phyloP scores from a whole-genome alignment of 1,140 invertebrate genomes.

The Platorchestia sp. region DNA sequence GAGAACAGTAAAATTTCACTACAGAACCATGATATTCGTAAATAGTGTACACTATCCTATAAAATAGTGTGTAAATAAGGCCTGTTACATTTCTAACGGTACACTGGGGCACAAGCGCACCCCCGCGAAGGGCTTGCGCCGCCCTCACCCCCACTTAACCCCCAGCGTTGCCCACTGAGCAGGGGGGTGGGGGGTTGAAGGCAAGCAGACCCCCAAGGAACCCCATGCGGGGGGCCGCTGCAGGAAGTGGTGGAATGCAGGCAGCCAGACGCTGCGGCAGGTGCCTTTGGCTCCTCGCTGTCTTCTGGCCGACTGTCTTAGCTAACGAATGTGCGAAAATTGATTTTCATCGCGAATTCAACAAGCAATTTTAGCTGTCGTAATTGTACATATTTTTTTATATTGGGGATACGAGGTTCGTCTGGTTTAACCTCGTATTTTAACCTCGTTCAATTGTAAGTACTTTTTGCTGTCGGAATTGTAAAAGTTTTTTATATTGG shows the following conservation, averaged over 20 bases:
- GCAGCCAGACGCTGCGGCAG: not conserved
- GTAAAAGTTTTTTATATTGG: no score
- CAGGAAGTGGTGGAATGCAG: not conserved
- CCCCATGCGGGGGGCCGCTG: not conserved
- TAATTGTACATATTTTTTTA: no score
- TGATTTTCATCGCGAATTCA: no score
- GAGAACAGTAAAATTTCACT: not conserved
- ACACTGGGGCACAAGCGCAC: not conserved
- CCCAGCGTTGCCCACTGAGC: not conserved
- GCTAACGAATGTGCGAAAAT: not conserved
- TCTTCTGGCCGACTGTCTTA: not conserved
- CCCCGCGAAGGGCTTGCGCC: not conserved
- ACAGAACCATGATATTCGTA: not conserved
- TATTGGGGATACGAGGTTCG: no score
- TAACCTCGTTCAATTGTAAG: no score
- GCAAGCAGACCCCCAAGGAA: not conserved
- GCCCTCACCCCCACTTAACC: not conserved
- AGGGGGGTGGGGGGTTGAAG: not conserved
- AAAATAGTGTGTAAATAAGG: no score
- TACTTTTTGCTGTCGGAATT: no score
- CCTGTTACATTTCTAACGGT: not conserved
- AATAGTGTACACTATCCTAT: not conserved
- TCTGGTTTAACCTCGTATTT: no score
- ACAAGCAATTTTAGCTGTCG: no score
- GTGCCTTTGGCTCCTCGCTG: not conserved